Conservation (phyloP, 2,797 vertebrate genomes). For the Clarias platycephalus region DNA sequence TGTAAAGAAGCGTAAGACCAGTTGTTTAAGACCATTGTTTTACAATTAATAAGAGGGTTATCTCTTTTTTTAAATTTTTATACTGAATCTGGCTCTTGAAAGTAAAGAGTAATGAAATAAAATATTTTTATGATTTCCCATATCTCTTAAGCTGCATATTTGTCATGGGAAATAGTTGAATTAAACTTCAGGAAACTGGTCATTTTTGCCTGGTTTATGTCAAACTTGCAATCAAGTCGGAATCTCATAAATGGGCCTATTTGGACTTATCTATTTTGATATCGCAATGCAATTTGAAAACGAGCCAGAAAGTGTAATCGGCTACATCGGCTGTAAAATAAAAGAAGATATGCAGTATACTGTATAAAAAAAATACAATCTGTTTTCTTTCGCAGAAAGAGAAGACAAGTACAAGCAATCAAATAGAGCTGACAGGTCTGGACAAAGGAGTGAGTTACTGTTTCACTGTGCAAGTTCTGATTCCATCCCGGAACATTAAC, state of each 20-base stretch:
- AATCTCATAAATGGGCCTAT: not conserved
- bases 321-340: not conserved
- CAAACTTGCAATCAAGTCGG: not conserved
- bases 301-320: not conserved
- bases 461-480: constrained; percentile 77
- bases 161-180: not conserved
- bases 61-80: not conserved
- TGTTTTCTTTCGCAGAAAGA: constrained; percentile 75
- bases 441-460: constrained; percentile 84
- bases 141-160: not conserved
- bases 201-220: not conserved
- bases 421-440: constrained; percentile 68
- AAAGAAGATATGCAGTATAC: not conserved
- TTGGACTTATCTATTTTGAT: not conserved
- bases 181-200: not conserved
- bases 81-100: not conserved
- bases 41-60: not conserved
- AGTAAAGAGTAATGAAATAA: not conserved
- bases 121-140: not conserved
- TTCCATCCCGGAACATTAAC: constrained; percentile 64
- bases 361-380: not conserved
- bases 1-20: not conserved
- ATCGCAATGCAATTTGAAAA: constrained; percentile 17
- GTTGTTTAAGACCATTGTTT: too few relatives aligned
- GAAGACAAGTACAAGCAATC: constrained; percentile 57